Percentiles rank a stretch among this genome's conserved stretches.
Conservation (phyloP, 2,888 invertebrate species). For the Watsonalla binaria region DNA sequence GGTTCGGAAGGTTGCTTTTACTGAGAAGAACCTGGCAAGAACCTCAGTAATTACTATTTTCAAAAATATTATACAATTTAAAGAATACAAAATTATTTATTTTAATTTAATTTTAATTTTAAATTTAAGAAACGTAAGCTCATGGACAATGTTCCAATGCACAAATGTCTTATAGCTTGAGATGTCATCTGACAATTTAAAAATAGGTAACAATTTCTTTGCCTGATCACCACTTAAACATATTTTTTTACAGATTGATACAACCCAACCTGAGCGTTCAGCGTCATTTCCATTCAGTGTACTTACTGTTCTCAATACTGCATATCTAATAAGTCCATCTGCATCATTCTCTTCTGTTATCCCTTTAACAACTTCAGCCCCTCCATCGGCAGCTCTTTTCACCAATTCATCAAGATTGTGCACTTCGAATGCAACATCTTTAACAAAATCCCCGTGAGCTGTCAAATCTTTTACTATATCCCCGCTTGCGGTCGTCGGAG, state of each 20-base stretch:
- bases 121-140: too few relatives aligned
- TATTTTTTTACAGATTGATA: neutral
- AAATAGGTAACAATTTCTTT: too few relatives aligned
- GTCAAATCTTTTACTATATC: slow-evolving; percentile 84
- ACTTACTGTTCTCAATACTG: slow-evolving; percentile 92
- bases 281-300: neutral
- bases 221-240: neutral
- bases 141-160: too few relatives aligned
- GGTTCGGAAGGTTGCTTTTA: too few relatives aligned
- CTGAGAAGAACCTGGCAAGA: too few relatives aligned
- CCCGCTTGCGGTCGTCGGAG: slow-evolving; percentile 85
- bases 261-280: too few relatives aligned
- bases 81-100: too few relatives aligned
- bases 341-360: slow-evolving; percentile 93
- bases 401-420: slow-evolving; percentile 93
- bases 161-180: too few relatives aligned
- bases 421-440: slow-evolving; percentile 96
- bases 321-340: slow-evolving; percentile 88
- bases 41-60: too few relatives aligned
- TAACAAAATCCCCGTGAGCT: slow-evolving; percentile 97
- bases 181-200: too few relatives aligned
- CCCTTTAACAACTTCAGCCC: slow-evolving; percentile 89
- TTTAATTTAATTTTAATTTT: too few relatives aligned
- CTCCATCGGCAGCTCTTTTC: slow-evolving; percentile 86
- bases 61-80: too few relatives aligned